Percentiles rank a stretch among this genome's conserved stretches.
Conservation (phyloP, 2,113 vertebrate genomes). For the Dipodomys stephensi region DNA sequence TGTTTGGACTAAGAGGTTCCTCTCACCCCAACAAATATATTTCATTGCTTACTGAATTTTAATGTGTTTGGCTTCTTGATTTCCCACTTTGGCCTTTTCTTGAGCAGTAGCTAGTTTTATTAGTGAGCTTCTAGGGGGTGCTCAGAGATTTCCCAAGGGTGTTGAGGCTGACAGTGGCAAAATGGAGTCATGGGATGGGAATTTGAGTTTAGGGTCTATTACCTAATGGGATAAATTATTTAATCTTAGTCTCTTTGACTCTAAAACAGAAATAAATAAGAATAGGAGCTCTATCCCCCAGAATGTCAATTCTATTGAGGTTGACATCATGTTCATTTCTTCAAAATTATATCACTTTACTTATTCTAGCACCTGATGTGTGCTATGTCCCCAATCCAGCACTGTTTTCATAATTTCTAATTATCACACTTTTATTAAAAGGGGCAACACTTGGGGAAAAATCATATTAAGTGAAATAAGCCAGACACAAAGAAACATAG, state of each 20-base stretch:
- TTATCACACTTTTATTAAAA: no score
- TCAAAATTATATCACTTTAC: background rate
- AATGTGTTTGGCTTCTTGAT: background rate
- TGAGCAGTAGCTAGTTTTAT: background rate
- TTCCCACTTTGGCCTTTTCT: background rate
- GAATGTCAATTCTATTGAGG: background rate
- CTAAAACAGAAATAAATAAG: background rate
- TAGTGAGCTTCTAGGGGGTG: background rate
- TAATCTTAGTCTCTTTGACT: background rate
- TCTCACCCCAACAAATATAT: background rate
- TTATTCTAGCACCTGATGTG: background rate
- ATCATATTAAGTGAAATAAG: no score
- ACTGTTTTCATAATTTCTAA: background rate
- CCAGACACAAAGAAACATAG: no score
- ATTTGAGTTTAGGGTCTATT: background rate
- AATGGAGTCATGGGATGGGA: background rate
- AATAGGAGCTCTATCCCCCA: background rate
- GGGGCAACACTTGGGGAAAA: no score
- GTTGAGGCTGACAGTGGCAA: background rate
- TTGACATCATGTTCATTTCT: background rate
- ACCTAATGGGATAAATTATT: background rate
- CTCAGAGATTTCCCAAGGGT: background rate
- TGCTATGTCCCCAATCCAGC: background rate
- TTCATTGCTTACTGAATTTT: constrained; percentile 39
- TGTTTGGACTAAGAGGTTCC: constrained; percentile 8